Percentiles rank a stretch among this genome's conserved stretches.
These are phyloP conservation scores for Sthenelais limicola DNA, from an alignment of 2,888 invertebrate genomes.

Conservation along the genomic window DNA sequence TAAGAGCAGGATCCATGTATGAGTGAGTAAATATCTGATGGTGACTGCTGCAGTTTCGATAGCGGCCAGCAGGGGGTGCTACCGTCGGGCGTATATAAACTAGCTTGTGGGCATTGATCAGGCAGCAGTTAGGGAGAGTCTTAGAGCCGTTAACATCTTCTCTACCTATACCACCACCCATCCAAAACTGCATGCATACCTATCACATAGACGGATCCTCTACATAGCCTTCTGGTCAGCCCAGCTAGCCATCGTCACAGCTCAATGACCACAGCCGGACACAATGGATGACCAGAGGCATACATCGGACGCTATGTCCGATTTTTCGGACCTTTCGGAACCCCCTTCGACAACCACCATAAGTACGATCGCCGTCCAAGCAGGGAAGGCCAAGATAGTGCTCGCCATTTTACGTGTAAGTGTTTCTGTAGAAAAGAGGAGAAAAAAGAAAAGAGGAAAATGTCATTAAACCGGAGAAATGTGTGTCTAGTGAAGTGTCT, in stretches of 20 bases:
- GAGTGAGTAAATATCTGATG: too few relatives aligned
- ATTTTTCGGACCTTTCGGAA: slow-evolving; percentile 62
- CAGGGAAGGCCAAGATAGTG: slow-evolving; percentile 87
- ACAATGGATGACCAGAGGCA: slow-evolving; percentile 6
- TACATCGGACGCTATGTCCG: slow-evolving; percentile 36
- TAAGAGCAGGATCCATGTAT: too few relatives aligned
- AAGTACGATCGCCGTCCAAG: slow-evolving; percentile 91
- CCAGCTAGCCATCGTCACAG: background rate
- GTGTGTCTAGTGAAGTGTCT: too few relatives aligned
- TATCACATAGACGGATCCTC: slow-evolving; percentile 35
- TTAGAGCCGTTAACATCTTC: slow-evolving; percentile 60
- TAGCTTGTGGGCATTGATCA: background rate
- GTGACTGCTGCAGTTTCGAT: too few relatives aligned
- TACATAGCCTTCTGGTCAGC: background rate
- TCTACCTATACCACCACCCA: slow-evolving; percentile 16
- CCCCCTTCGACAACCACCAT: slow-evolving; percentile 79
- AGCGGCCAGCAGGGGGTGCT: background rate
- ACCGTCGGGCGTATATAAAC: background rate
- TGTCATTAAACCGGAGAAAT: too few relatives aligned
- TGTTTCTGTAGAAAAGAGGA: too few relatives aligned
- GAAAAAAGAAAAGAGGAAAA: too few relatives aligned
- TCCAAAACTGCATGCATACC: slow-evolving; percentile 67
- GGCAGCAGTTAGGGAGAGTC: slow-evolving; percentile 49
- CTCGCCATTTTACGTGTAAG: slow-evolving; percentile 90
- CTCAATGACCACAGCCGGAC: background rate